Conservation (phyloP, 2,113 vertebrate genomes). For the Cololabis saira region DNA sequence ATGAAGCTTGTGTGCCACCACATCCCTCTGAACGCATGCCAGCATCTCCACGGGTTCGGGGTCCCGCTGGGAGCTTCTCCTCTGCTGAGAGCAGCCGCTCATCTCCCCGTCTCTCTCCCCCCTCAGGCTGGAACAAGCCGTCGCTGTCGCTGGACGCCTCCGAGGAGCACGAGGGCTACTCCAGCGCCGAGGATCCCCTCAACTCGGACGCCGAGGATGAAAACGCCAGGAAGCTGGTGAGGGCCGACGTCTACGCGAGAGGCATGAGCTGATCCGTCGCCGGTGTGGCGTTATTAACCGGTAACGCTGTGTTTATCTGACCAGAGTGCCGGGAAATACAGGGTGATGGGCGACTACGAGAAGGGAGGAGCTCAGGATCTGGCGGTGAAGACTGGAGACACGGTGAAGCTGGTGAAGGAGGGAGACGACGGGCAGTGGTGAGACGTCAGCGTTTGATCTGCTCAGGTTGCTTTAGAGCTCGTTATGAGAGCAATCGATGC, state of each 20-base stretch:
- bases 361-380: constrained; percentile 80
- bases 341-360: constrained; percentile 84
- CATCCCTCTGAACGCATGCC: constrained; percentile 44
- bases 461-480: too few species aligned
- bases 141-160: constrained; percentile 88
- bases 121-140: constrained; percentile 89
- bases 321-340: constrained; percentile 91
- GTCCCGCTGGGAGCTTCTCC: constrained; percentile 13
- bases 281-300: not conserved
- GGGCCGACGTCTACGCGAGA: too few species aligned
- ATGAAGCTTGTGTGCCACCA: constrained; percentile 32
- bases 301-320: not conserved
- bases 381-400: constrained; percentile 87
- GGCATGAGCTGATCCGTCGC: too few species aligned
- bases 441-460: constrained; percentile 45
- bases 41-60: not conserved
- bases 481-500: too few species aligned
- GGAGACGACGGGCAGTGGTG: constrained; percentile 91
- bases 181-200: constrained; percentile 91
- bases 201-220: constrained; percentile 96
- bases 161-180: constrained; percentile 92
- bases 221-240: constrained; percentile 89
- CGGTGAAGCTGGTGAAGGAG: constrained; percentile 89
- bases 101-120: constrained; percentile 2
- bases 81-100: too few species aligned